Evolutionary conservation across 2,113 vertebrate species (phyloP).

Genomic region (Ophthalmolycus amberensis): DNA sequence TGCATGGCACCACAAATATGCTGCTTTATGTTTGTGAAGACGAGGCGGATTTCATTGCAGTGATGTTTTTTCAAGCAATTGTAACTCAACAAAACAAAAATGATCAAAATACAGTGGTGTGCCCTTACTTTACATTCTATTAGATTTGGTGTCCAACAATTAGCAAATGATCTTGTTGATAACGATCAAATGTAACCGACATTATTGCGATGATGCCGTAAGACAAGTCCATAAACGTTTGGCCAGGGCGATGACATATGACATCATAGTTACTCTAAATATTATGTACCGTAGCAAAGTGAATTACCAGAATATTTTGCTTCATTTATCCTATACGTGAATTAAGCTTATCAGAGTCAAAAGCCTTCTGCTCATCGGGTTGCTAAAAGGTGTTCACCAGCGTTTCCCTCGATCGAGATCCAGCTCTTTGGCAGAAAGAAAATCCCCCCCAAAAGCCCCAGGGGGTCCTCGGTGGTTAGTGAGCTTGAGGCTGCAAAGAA

Average conservation of each 20-base stretch:
- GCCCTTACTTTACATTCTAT: background rate
- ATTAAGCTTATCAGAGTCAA: constrained; percentile 32
- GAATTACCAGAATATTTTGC: background rate
- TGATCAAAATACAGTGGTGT: background rate
- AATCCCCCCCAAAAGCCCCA: constrained; percentile 55
- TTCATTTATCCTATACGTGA: background rate
- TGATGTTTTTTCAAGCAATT: background rate
- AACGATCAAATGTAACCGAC: background rate
- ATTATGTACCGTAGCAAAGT: background rate
- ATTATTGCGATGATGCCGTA: background rate
- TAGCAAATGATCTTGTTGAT: background rate
- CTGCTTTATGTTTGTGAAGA: background rate
- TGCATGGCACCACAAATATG: background rate
- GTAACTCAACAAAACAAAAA: background rate
- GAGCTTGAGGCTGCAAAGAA: constrained; percentile 51
- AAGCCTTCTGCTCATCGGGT: constrained; percentile 24
- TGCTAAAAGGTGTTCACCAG: constrained; percentile 48
- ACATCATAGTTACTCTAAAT: constrained; percentile 1
- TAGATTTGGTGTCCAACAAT: background rate
- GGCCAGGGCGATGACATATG: background rate
- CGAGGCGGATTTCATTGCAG: background rate
- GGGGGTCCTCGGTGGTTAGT: constrained; percentile 49
- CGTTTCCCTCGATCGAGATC: constrained; percentile 37
- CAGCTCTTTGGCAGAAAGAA: constrained; percentile 52
- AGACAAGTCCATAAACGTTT: constrained; percentile 4